Evolutionary conservation across 1,140 invertebrate genomes (phyloP).

Genomic region (Bombus huntii): DNA sequence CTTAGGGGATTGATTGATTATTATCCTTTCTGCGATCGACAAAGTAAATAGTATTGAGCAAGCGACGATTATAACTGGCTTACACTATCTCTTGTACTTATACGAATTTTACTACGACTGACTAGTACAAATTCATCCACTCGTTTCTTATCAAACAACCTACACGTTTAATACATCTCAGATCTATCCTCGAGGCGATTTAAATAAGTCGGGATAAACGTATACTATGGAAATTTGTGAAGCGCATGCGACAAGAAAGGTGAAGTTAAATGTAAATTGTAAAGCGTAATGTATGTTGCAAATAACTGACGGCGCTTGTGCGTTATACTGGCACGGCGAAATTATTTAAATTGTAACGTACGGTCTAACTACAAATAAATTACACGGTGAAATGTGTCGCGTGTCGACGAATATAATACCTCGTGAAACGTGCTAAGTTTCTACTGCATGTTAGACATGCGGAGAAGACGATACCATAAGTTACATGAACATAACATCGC

Average conservation of each 20-base stretch:
- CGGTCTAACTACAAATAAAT: slow-evolving; percentile 36
- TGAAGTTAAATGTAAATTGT: slow-evolving; percentile 22
- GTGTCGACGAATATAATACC: slow-evolving; percentile 33
- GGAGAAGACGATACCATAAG: too few relatives aligned
- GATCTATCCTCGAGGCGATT: background rate
- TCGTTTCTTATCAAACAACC: too few relatives aligned
- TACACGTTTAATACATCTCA: too few relatives aligned
- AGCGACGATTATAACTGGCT: too few relatives aligned
- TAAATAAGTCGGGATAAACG: background rate
- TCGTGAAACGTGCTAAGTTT: background rate
- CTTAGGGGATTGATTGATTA: too few relatives aligned
- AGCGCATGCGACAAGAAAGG: background rate
- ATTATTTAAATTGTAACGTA: slow-evolving; percentile 47
- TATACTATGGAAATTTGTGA: background rate
- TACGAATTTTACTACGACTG: too few relatives aligned
- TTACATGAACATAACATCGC: background rate
- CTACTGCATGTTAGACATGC: background rate
- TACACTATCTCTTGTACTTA: too few relatives aligned
- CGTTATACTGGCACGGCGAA: background rate
- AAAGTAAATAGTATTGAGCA: too few relatives aligned
- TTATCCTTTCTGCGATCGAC: too few relatives aligned
- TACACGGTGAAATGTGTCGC: slow-evolving; percentile 36
- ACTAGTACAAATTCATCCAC: too few relatives aligned
- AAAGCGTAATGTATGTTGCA: slow-evolving; percentile 5
- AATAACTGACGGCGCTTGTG: slow-evolving; percentile 1